These are phyloP conservation scores for Percopsis transmontana DNA, from an alignment of 2,113 vertebrate species.

Conservation along the genomic window DNA sequence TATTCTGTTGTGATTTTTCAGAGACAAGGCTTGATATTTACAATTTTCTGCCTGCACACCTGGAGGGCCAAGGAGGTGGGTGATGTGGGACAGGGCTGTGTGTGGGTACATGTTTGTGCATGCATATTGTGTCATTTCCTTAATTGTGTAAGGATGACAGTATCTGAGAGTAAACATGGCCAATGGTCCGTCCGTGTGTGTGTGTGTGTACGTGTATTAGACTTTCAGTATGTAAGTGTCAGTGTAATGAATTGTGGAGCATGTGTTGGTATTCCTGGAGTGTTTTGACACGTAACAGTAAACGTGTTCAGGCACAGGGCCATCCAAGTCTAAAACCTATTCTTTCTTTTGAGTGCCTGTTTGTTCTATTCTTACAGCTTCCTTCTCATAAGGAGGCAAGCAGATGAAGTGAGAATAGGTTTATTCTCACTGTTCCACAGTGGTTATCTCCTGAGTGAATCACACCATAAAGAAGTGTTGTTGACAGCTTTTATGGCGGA, in stretches of 20 bases:
- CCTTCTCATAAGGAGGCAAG: neutral
- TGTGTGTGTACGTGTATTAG: too few species aligned
- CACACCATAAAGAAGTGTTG: conserved; percentile 37
- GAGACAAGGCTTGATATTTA: conserved; percentile 59
- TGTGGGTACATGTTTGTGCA: conserved; percentile 8
- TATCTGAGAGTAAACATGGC: too few species aligned
- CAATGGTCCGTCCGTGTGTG: neutral
- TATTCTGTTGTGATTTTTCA: conserved; percentile 51
- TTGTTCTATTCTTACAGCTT: conserved; percentile 11
- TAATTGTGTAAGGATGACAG: too few species aligned
- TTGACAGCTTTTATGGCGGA: conserved; percentile 48
- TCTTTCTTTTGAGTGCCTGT: conserved; percentile 1
- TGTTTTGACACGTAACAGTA: neutral
- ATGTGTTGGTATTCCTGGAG: neutral
- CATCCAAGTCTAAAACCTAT: neutral
- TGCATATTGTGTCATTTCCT: conserved; percentile 1
- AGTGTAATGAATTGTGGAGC: neutral
- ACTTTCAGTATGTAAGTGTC: too few species aligned
- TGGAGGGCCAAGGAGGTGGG: conserved; percentile 11
- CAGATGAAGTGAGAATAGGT: conserved; percentile 5
- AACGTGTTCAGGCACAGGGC: neutral
- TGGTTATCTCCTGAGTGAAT: conserved; percentile 17
- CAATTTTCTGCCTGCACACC: conserved; percentile 38
- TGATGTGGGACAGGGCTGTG: conserved; percentile 8
- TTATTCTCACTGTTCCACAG: neutral